phyloP scores from a whole-genome alignment of 1,140 invertebrate species.

The Tenebrio molitor region DNA sequence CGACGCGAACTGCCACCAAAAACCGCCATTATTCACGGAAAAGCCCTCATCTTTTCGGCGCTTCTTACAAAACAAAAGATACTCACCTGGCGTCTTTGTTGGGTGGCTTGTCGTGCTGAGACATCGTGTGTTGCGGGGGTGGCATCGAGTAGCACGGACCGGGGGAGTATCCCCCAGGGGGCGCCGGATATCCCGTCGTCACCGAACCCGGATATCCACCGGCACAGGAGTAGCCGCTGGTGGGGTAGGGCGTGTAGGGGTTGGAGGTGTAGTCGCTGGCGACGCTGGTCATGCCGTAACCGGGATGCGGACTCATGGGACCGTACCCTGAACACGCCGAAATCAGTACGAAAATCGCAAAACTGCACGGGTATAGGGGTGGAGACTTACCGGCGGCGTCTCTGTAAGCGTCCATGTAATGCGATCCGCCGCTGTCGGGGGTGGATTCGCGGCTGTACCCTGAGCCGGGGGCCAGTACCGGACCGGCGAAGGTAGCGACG shows the following conservation, averaged over 20 bases:
- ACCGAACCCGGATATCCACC: conserved; percentile 75
- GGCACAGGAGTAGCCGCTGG: conserved; percentile 59
- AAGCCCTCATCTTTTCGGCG: not conserved
- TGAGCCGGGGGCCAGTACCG: conserved; percentile 68
- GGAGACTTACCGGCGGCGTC: conserved; percentile 79
- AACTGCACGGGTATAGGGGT: not conserved
- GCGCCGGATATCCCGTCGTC: conserved; percentile 74
- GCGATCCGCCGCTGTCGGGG: conserved; percentile 83
- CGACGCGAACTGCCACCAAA: conserved; percentile 60
- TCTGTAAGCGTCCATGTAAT: conserved; percentile 87
- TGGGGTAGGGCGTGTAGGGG: conserved; percentile 76
- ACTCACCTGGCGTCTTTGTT: conserved; percentile 84
- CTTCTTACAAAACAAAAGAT: not conserved
- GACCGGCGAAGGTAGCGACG: conserved; percentile 65
- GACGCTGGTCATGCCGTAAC: conserved; percentile 81
- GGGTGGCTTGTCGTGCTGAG: conserved; percentile 77
- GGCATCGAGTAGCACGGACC: conserved; percentile 87
- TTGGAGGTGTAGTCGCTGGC: conserved; percentile 84
- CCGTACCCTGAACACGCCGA: conserved; percentile 76
- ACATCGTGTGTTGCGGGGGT: conserved; percentile 77
- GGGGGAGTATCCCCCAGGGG: conserved; percentile 79
- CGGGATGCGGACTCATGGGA: conserved; percentile 85
- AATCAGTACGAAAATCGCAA: conserved; percentile 25
- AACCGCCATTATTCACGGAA: conserved; percentile 27
- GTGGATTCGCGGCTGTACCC: conserved; percentile 87